phyloP scores from a whole-genome alignment of 2,113 vertebrate genomes.

The Mola mola region DNA sequence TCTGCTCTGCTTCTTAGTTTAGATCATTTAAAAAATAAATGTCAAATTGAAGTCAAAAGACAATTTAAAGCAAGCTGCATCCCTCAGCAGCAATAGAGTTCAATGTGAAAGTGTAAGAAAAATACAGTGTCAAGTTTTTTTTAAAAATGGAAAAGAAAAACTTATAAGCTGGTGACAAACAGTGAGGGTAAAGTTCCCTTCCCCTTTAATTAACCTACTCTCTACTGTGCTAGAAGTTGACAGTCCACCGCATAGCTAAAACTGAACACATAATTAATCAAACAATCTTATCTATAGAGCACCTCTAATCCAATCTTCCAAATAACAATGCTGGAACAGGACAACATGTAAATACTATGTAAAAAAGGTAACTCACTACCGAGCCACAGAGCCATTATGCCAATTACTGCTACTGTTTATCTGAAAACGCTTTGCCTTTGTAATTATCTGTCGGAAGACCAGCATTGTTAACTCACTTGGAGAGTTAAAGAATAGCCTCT shows the following conservation, averaged over 20 bases:
- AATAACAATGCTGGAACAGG: slow-evolving; percentile 26
- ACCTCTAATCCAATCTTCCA: slow-evolving; percentile 17
- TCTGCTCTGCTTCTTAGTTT: too few species aligned
- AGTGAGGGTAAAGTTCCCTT: neutral
- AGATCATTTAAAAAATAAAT: too few species aligned
- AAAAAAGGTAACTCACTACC: slow-evolving; percentile 26
- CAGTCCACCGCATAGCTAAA: neutral
- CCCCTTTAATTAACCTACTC: neutral
- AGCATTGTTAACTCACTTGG: neutral
- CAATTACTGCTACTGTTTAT: slow-evolving; percentile 57
- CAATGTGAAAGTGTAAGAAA: too few species aligned
- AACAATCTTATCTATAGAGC: slow-evolving; percentile 14
- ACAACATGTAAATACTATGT: slow-evolving; percentile 44
- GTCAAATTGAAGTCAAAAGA: neutral
- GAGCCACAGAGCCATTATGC: slow-evolving; percentile 45
- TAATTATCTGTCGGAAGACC: slow-evolving; percentile 23
- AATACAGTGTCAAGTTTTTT: too few species aligned
- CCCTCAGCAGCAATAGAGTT: neutral
- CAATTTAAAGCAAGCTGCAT: neutral
- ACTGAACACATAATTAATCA: slow-evolving; percentile 13
- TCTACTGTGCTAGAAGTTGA: neutral
- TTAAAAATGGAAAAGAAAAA: too few species aligned
- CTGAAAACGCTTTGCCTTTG: slow-evolving; percentile 32
- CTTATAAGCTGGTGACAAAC: neutral
- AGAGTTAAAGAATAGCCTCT: too few species aligned